Evolutionary conservation across 2,888 invertebrate species (phyloP), one percentile per base, ranked within the genome.

Genomic region (Drosophila siamana): DNA sequence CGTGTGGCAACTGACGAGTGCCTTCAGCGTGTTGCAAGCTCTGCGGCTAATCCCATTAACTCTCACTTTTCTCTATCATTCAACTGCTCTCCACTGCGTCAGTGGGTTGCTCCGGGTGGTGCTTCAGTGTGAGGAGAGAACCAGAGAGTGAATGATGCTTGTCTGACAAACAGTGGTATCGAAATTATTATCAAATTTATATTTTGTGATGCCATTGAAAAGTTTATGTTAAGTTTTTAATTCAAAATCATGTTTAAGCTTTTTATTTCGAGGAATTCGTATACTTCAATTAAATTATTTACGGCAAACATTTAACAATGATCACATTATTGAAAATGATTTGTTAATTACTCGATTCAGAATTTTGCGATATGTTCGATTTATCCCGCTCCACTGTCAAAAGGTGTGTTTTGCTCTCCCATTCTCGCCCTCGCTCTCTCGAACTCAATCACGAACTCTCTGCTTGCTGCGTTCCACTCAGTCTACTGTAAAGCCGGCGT

Each of bases 1-100:
- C 79, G 82, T 74, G 56, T 78, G 70, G 78, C 78, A 84, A 88
- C 89, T 88, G 85, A 84, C 69, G 52, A 55, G 36, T 13, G 61
- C 24, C 44, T 72, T 65, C 30, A 74, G 62, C 51, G 38, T 67
- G 62, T 47, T 68, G 76, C 72, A 75, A 55, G 54, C 52, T 76
- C 65, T 50, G 55, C 47, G 46, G 54, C 41, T 47, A 38, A 57
- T n/a, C 41, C 46, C 50, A 11, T 26, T 54, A 47, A 60, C 43
- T 52, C 61, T 61, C 69, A 61, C 64, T 61, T 64, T 79, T 63
- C 68, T 65, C 62, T 47, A 41, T 48, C 16, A 57, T 41, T 52
- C 52, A 46, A 28, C 8, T n/a, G 4, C 78, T 60, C 56, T 78
- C 52, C 2, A 4, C 47, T 15, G 43, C 19, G 2, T 3, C 3